Conservation (phyloP, 2,797 vertebrate species). For the Lepus townsendii region DNA sequence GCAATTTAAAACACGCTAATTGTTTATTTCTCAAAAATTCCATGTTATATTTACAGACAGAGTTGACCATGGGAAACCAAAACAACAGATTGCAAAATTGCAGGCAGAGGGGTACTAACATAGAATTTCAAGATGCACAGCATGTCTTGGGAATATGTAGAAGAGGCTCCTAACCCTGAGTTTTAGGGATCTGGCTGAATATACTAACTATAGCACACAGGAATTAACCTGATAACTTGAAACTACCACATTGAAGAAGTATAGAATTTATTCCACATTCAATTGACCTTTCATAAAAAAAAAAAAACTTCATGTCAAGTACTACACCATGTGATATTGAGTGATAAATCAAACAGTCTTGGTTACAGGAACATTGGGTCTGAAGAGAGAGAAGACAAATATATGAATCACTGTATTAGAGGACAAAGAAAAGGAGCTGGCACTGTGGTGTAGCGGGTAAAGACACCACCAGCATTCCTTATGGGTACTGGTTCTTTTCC, state of each 20-base stretch:
- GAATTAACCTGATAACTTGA: not conserved
- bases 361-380: not conserved
- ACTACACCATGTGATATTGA: not conserved
- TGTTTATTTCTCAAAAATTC: not conserved
- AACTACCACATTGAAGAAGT: not conserved
- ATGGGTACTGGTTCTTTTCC: too few species aligned
- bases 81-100: not conserved
- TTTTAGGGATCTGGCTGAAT: not conserved
- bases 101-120: not conserved
- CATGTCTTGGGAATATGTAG: not conserved
- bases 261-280: not conserved
- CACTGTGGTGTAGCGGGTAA: too few species aligned
- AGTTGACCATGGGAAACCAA: not conserved
- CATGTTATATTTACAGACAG: not conserved
- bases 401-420: not conserved
- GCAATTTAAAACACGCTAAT: not conserved
- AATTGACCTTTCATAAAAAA: not conserved
- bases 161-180: not conserved
- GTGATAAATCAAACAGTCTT: slow-evolving; percentile 36
- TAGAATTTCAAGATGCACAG: not conserved
- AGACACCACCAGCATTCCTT: too few species aligned
- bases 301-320: not conserved
- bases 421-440: not conserved
- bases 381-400: slow-evolving; percentile 19
- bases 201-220: not conserved